Evolutionary conservation across 1,140 invertebrate species (phyloP).

Genomic region (Hyphantria cunea): DNA sequence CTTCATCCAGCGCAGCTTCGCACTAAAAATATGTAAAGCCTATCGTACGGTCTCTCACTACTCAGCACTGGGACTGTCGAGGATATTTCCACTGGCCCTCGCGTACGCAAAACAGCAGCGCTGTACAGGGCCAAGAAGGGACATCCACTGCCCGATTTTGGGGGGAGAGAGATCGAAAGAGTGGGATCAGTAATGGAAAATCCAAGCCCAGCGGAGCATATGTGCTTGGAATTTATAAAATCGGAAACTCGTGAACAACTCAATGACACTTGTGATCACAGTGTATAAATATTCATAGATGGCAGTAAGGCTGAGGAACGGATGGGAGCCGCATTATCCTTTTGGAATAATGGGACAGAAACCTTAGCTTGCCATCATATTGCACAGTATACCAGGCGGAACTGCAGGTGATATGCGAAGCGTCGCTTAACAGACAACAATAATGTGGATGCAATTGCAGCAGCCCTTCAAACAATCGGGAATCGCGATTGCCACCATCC

Average conservation of each 20-base stretch:
- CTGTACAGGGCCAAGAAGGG: conserved; percentile 1
- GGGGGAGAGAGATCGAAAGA: conserved; percentile 9
- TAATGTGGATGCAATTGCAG: background rate
- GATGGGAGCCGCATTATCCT: conserved; percentile 15
- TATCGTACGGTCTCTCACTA: conserved; percentile 26
- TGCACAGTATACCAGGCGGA: conserved; percentile 21
- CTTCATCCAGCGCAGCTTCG: conserved; percentile 14
- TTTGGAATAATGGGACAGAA: background rate
- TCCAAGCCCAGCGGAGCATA: too few relatives aligned
- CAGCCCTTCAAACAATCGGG: conserved; percentile 19
- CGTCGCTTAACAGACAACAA: background rate
- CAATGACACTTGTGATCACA: too few relatives aligned
- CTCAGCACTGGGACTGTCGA: conserved; percentile 10
- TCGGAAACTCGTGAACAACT: too few relatives aligned
- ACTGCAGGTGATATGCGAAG: background rate
- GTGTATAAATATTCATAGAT: too few relatives aligned
- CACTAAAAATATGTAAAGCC: conserved; percentile 12
- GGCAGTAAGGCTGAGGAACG: background rate
- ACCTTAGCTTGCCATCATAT: conserved; percentile 2
- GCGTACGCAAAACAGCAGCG: conserved; percentile 5
- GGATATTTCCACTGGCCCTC: conserved; percentile 19
- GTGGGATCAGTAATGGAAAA: background rate
- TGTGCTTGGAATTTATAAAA: too few relatives aligned
- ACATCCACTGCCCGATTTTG: background rate
- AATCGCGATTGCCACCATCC: conserved; percentile 27